Conservation (phyloP, 2,888 invertebrate genomes). For the Malthinus flaveolus region DNA sequence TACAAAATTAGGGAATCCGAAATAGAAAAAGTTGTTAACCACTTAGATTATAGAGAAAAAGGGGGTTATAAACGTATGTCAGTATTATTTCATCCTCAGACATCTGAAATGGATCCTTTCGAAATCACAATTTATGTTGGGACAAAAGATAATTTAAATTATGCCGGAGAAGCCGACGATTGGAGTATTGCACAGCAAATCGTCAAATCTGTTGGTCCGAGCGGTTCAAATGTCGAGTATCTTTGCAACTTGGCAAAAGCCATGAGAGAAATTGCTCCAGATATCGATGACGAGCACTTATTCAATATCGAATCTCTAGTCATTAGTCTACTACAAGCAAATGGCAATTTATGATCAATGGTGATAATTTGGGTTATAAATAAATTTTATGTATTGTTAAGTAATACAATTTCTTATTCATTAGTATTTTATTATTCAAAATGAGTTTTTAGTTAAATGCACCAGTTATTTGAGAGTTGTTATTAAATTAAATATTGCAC, state of each 20-base stretch:
- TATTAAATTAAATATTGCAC: too few species aligned
- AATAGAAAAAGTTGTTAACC: slow-evolving; percentile 69
- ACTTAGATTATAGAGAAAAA: slow-evolving; percentile 90
- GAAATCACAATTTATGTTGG: slow-evolving; percentile 81
- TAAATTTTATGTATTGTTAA: too few species aligned
- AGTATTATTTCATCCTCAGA: slow-evolving; percentile 72
- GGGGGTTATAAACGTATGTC: slow-evolving; percentile 82
- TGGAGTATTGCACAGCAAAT: slow-evolving; percentile 82
- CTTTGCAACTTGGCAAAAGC: slow-evolving; percentile 80
- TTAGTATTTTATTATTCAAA: too few species aligned
- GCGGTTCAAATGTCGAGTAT: slow-evolving; percentile 92
- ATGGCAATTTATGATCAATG: too few species aligned
- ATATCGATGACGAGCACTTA: slow-evolving; percentile 75
- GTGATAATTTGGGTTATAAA: too few species aligned
- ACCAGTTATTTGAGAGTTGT: too few species aligned
- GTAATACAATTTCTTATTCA: too few species aligned
- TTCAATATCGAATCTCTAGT: slow-evolving; percentile 70
- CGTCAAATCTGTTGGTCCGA: slow-evolving; percentile 72
- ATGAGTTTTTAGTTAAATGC: too few species aligned
- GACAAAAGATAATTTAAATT: slow-evolving; percentile 71
- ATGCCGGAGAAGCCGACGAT: slow-evolving; percentile 73
- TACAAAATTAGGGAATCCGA: slow-evolving; percentile 79
- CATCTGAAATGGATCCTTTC: slow-evolving; percentile 60
- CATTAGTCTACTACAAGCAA: too few species aligned
- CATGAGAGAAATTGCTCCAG: slow-evolving; percentile 75